phyloP scores from a whole-genome alignment of 2,113 vertebrate genomes.

The Pelusios castaneus region DNA sequence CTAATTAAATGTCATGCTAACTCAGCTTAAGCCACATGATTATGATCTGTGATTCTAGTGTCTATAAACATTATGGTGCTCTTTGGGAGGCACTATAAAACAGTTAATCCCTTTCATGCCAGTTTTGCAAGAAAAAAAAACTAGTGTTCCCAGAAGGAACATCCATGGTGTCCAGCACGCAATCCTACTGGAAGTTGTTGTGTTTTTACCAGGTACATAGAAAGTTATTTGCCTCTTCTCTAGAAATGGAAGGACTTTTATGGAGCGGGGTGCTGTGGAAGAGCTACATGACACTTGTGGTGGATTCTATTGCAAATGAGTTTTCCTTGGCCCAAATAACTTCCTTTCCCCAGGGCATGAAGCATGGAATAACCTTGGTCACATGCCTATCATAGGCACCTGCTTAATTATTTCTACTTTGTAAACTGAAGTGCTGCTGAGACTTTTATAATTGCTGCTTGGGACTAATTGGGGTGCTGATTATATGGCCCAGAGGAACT shows the following conservation, averaged over 20 bases:
- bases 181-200: neutral
- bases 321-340: neutral
- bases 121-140: neutral
- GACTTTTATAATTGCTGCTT: conserved; percentile 70
- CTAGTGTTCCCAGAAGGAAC: neutral
- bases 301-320: neutral
- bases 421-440: conserved; percentile 42
- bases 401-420: conserved; percentile 69
- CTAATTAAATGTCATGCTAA: neutral
- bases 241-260: neutral
- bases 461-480: conserved; percentile 71
- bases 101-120: neutral
- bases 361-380: neutral
- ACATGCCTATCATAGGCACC: conserved; percentile 22
- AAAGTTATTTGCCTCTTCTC: neutral
- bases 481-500: conserved; percentile 59
- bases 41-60: neutral
- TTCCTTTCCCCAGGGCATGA: neutral
- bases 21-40: neutral
- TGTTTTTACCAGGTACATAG: neutral
- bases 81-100: neutral
- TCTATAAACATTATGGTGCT: neutral
- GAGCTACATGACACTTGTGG: neutral
- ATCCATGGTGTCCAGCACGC: neutral
- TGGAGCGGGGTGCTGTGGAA: neutral